Conservation (phyloP, 30 jellyfish, hydroid and myxozoan genomes). For the Cassiopea andromeda region DNA sequence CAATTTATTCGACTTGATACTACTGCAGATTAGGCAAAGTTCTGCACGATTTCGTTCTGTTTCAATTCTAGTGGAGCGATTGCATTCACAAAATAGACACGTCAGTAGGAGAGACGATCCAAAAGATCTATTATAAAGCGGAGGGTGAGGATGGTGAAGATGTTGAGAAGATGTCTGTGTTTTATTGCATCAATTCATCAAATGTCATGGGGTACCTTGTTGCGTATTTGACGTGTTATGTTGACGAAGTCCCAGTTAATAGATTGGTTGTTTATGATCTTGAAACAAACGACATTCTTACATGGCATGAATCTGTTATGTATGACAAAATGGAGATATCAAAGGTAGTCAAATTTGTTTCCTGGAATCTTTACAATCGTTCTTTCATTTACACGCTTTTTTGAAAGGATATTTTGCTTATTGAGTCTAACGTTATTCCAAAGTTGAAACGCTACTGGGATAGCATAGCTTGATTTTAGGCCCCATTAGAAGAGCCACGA, state of each 20-base stretch:
- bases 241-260: not conserved
- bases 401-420: no score
- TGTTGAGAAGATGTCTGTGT: not conserved
- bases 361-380: not conserved
- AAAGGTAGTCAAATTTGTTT: not conserved
- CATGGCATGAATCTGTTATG: conserved; percentile 17
- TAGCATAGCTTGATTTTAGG: no score
- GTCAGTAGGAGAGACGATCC: conserved; percentile 24
- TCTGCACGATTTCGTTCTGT: not conserved
- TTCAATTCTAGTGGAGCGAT: conserved; percentile 8
- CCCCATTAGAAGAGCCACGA: no score
- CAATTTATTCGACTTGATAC: no score
- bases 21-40: no score
- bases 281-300: not conserved
- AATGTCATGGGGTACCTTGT: conserved; percentile 9
- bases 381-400: not conserved
- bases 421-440: no score
- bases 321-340: conserved; percentile 4
- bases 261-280: conserved; percentile 32
- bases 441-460: no score
- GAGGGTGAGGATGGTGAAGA: conserved; percentile 22
- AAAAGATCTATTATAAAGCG: conserved; percentile 27
- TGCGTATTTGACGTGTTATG: conserved; percentile 54
- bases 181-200: conserved; percentile 38
- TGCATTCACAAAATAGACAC: conserved; percentile 16